A percentile compares a stretch with the other conserved stretches of the same genome.
phyloP scores from a whole-genome alignment of 2,113 vertebrate genomes.

The Callithrix jacchus region DNA sequence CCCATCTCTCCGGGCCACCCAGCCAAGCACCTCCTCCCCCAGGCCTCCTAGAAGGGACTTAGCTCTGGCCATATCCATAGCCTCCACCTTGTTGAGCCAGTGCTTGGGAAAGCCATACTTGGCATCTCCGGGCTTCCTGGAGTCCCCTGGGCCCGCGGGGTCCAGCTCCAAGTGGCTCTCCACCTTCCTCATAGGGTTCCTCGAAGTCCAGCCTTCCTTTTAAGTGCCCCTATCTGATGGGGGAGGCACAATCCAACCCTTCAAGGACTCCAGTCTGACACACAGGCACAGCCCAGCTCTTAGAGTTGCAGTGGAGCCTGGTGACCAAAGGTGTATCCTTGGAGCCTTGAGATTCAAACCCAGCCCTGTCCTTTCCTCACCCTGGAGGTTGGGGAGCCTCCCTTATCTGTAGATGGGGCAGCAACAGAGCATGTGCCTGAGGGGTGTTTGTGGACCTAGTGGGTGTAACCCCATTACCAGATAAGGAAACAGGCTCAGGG shows the following conservation, averaged over 20 bases:
- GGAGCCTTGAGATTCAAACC: neutral
- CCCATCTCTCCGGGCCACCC: neutral
- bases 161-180: conserved; percentile 81
- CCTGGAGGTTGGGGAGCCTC: neutral
- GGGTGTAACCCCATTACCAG: no score
- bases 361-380: neutral
- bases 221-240: no score
- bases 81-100: conserved; percentile 91
- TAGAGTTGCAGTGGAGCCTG: neutral
- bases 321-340: fast-evolving
- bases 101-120: conserved; percentile 90
- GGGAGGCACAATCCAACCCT: neutral
- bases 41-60: conserved; percentile 84
- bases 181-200: conserved; percentile 84
- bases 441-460: neutral
- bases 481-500: no score
- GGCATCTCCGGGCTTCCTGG: conserved; percentile 77
- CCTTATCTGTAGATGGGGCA: neutral
- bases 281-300: neutral
- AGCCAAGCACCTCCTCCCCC: conserved; percentile 37
- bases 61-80: conserved; percentile 84
- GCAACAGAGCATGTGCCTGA: fast-evolving
- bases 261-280: neutral
- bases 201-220: no score
- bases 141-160: conserved; percentile 75